Evolutionary conservation across 2,797 vertebrate genomes (phyloP), one percentile per base, ranked within the genome.

Genomic region (Clarias laeviceps): DNA sequence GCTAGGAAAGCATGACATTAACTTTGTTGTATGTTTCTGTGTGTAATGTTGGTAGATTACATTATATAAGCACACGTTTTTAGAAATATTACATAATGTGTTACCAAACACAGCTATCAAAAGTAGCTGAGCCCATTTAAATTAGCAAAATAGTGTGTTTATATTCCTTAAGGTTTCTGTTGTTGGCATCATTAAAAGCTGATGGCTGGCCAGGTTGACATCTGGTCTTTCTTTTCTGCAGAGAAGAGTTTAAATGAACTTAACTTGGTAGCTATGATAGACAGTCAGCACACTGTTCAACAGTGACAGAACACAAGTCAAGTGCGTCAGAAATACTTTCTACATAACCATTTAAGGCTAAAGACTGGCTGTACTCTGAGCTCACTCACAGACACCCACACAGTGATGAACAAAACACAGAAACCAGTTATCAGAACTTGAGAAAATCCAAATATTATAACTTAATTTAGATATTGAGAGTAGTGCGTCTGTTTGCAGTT

Each of bases 301-400:
- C 82, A 73, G 74, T 64, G 76, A 62, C 62, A 59, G 34, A 70
- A 70, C 73, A 78, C 65, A 27, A 37, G 32, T 79, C 66, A 83
- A 86, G 73, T 83, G 65, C 40, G 66, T 80, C 85, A 87, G 80
- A 82, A 83, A 83, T 57, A 64, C 74, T 79, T 50, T 64, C 5
- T 66, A 7, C 82, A 87, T 65, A 66, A 70, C 85, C 82, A 83
- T 87, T 80, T 87, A 87, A 45, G 85, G 85, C 18, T 87, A 34
- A 50, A 83, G 65, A 80, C 85, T 83, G 74, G 79, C 78, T 80
- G 69, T 72, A 74, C 70, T 59, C 50, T 56, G n/a, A 82, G 24
- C 7, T 32, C 85, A 77, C 12, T 54, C 8, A 37, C 37, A 54
- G 59, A 81, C 73, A 78, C 84, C 37, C 78, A 85, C 73, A 82